Evolutionary conservation across 1,140 invertebrate genomes (phyloP).

Genomic region (Ooceraea biroi): DNA sequence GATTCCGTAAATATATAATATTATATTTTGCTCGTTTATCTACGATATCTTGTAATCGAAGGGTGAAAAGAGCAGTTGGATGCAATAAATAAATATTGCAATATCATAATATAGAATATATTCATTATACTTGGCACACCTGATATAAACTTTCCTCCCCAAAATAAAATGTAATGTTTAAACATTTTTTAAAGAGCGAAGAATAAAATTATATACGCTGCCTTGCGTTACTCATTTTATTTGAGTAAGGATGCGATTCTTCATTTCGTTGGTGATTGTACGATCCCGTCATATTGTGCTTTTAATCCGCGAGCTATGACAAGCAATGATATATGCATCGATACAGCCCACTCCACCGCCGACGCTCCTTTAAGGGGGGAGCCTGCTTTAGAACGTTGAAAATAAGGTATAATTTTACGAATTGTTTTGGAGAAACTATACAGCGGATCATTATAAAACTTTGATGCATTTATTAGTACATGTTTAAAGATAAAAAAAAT

Average conservation of each 20-base stretch:
- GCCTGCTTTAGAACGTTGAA: too few relatives aligned
- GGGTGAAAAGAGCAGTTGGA: not conserved
- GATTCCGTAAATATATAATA: not conserved
- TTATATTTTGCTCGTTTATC: not conserved
- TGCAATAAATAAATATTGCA: too few relatives aligned
- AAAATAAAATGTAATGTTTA: too few relatives aligned
- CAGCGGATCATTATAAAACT: too few relatives aligned
- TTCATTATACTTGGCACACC: too few relatives aligned
- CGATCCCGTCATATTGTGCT: not conserved
- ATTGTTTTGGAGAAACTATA: too few relatives aligned
- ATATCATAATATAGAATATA: too few relatives aligned
- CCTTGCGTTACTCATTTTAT: not conserved
- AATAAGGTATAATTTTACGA: too few relatives aligned
- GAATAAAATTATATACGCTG: not conserved
- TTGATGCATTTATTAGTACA: too few relatives aligned
- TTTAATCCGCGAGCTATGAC: constrained; percentile 33
- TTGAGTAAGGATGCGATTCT: not conserved
- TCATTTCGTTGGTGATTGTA: constrained; percentile 30
- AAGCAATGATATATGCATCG: constrained; percentile 58
- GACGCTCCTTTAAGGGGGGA: not conserved
- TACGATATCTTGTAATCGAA: not conserved
- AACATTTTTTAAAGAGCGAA: too few relatives aligned
- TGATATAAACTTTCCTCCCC: too few relatives aligned
- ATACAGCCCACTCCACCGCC: constrained; percentile 22
- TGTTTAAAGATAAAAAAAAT: too few relatives aligned